phyloP scores from a whole-genome alignment of 2,888 invertebrate species.

The Ditylenchus weischeri region DNA sequence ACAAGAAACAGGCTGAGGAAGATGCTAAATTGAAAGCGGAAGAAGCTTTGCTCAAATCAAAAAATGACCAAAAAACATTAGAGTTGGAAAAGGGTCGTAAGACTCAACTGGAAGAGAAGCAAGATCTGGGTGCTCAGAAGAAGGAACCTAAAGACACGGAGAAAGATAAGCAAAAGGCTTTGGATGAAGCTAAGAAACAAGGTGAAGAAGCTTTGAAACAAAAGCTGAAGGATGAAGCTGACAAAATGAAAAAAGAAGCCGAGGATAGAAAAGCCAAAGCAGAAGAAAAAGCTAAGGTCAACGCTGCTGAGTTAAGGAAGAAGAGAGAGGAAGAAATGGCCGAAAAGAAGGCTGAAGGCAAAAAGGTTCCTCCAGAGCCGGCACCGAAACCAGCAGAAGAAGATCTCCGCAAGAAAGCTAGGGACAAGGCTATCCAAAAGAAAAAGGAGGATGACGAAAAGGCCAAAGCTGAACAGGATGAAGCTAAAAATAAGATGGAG shows the following conservation, averaged over 20 bases:
- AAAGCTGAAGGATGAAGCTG: slow-evolving; percentile 20
- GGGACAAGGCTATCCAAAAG: slow-evolving; percentile 24
- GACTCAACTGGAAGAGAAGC: slow-evolving; percentile 21
- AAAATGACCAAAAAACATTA: slow-evolving; percentile 15
- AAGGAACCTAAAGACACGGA: too few species aligned
- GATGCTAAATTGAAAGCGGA: slow-evolving; percentile 15
- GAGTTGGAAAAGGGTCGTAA: slow-evolving; percentile 8
- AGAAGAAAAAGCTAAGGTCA: slow-evolving; percentile 17
- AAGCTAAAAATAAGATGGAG: slow-evolving; percentile 17
- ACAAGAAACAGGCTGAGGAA: not conserved
- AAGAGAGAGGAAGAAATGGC: not conserved
- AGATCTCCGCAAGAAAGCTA: slow-evolving; percentile 29
- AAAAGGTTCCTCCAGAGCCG: slow-evolving; percentile 5
- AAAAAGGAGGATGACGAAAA: slow-evolving; percentile 24
- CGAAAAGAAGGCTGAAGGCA: slow-evolving; percentile 12
- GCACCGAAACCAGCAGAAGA: not conserved
- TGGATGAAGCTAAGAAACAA: slow-evolving; percentile 25
- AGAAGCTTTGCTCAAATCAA: not conserved
- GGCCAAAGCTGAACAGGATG: slow-evolving; percentile 22
- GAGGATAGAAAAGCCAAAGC: too few species aligned
- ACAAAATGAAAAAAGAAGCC: too few species aligned
- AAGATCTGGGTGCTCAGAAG: slow-evolving; percentile 29
- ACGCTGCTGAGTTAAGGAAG: slow-evolving; percentile 21
- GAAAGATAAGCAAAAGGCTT: slow-evolving; percentile 28
- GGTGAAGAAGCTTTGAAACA: slow-evolving; percentile 15